These are phyloP conservation scores for Mungos mungo DNA, from an alignment of 2,113 vertebrate genomes.

Conservation along the genomic window DNA sequence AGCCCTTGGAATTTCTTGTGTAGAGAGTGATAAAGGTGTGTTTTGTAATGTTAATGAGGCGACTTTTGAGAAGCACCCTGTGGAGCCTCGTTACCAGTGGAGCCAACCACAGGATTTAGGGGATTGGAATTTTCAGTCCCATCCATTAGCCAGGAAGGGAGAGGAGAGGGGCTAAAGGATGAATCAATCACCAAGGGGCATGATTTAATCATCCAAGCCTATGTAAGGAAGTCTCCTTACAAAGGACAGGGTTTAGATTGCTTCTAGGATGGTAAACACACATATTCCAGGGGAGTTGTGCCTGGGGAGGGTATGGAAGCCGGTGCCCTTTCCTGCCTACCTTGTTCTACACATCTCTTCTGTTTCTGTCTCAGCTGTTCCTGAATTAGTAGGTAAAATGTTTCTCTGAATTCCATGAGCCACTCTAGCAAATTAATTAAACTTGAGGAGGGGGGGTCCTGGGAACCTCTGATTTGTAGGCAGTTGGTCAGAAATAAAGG, in stretches of 20 bases:
- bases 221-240: not conserved
- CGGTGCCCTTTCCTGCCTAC: not conserved
- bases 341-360: no score
- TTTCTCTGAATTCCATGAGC: not conserved
- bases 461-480: not conserved
- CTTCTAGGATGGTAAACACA: not conserved
- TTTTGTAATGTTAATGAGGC: not conserved
- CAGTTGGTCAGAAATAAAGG: not conserved
- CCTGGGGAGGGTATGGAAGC: not conserved
- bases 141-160: not conserved
- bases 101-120: rapidly evolving
- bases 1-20: not conserved
- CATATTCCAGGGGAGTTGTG: not conserved
- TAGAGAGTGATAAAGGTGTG: not conserved
- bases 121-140: not conserved
- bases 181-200: not conserved
- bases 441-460: not conserved
- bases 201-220: not conserved
- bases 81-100: not conserved
- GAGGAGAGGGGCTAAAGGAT: not conserved
- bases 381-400: not conserved
- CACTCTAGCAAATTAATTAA: not conserved
- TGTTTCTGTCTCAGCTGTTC: not conserved
- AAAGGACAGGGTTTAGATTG: not conserved
- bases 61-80: not conserved